phyloP scores from a whole-genome alignment of 2,888 invertebrate genomes.

The Temnothorax rugatulus region DNA sequence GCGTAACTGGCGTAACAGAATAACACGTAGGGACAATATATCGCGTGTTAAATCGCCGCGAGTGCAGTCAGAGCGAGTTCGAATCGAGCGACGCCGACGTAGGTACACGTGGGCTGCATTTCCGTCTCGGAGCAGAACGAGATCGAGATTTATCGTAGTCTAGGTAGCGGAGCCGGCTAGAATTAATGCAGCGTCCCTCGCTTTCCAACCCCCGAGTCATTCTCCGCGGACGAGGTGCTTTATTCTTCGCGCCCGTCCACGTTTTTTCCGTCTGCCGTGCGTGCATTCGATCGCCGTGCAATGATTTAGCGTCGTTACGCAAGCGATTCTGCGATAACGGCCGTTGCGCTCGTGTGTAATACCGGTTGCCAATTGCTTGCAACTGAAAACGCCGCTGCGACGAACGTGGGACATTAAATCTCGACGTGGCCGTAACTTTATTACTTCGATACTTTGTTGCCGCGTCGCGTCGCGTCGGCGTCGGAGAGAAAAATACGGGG shows the following conservation, averaged over 20 bases:
- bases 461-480: neutral
- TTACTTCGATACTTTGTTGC: slow-evolving; percentile 39
- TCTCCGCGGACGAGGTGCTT: slow-evolving; percentile 18
- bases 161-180: slow-evolving; percentile 31
- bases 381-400: slow-evolving; percentile 52
- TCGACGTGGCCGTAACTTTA: slow-evolving; percentile 35
- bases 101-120: slow-evolving; percentile 59
- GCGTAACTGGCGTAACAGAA: slow-evolving; percentile 28
- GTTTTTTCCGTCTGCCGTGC: slow-evolving; percentile 30
- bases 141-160: slow-evolving; percentile 66
- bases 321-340: slow-evolving; percentile 58
- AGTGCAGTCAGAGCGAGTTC: slow-evolving; percentile 37
- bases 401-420: slow-evolving; percentile 57
- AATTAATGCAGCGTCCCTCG: slow-evolving; percentile 48
- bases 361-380: slow-evolving; percentile 48
- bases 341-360: slow-evolving; percentile 37
- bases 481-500: slow-evolving; percentile 23
- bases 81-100: slow-evolving; percentile 42
- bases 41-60: slow-evolving; percentile 49
- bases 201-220: neutral
- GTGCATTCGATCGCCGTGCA: slow-evolving; percentile 42
- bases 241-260: slow-evolving; percentile 13
- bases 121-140: slow-evolving; percentile 50
- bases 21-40: slow-evolving; percentile 35
- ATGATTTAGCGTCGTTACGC: slow-evolving; percentile 66